phyloP scores from a whole-genome alignment of 1,140 invertebrate species.

The Palaemon carinicauda region DNA sequence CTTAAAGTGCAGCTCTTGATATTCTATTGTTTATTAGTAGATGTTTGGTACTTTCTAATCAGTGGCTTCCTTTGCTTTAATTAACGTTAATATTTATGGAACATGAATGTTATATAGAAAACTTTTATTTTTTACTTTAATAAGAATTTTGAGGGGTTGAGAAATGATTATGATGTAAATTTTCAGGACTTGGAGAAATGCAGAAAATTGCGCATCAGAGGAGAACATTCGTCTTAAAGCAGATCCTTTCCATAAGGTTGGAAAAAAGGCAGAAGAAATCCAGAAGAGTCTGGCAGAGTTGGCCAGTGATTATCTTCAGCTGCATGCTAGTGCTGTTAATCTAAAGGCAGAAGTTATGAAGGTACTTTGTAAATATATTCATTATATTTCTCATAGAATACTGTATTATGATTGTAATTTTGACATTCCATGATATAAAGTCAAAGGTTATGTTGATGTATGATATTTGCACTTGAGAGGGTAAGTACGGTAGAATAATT shows the following conservation, averaged over 20 bases:
- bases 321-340: slow-evolving; percentile 32
- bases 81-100: too few relatives aligned
- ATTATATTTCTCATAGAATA: background rate
- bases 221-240: slow-evolving; percentile 44
- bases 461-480: too few relatives aligned
- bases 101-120: too few relatives aligned
- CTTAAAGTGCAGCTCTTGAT: too few relatives aligned
- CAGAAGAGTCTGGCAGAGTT: slow-evolving; percentile 36
- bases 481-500: too few relatives aligned
- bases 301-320: slow-evolving; percentile 38
- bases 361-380: background rate
- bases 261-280: slow-evolving; percentile 37
- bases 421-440: too few relatives aligned
- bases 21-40: too few relatives aligned
- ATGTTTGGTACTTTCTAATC: too few relatives aligned
- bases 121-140: too few relatives aligned
- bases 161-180: too few relatives aligned
- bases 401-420: background rate
- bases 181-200: slow-evolving; percentile 30
- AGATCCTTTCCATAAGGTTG: slow-evolving; percentile 41
- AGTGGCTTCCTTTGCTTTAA: too few relatives aligned
- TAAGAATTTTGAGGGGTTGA: too few relatives aligned
- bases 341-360: slow-evolving; percentile 51
- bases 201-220: slow-evolving; percentile 42
- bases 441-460: background rate